A percentile compares a stretch with the other conserved stretches of the same genome.
Evolutionary conservation across 2,113 vertebrate species (phyloP).

Genomic region (Dromiciops gliroides): DNA sequence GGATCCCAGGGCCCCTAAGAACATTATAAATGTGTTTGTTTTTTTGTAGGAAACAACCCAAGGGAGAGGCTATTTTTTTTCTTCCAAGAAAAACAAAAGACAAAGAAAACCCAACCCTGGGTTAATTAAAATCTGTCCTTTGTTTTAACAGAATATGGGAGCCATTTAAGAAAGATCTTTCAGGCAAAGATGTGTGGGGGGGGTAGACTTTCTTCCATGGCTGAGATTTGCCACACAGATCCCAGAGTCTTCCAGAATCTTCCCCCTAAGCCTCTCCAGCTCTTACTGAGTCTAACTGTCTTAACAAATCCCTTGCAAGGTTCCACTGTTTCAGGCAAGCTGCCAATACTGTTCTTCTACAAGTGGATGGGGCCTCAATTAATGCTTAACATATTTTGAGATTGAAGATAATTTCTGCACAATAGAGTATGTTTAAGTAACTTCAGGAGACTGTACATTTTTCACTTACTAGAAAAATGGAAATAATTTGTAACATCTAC

Average conservation of each 20-base stretch:
- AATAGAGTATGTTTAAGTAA: slow-evolving; percentile 12
- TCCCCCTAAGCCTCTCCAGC: neutral
- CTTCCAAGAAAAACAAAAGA: slow-evolving; percentile 33
- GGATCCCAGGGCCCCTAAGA: neutral
- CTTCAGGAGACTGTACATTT: neutral
- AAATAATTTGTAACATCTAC: neutral
- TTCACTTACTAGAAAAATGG: neutral
- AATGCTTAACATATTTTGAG: slow-evolving; percentile 36
- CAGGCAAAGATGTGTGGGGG: slow-evolving; percentile 29
- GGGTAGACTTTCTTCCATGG: slow-evolving; percentile 49
- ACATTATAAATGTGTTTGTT: slow-evolving; percentile 16
- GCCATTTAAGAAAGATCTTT: slow-evolving; percentile 35
- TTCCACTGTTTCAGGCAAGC: slow-evolving; percentile 48
- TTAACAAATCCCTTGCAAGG: slow-evolving; percentile 2
- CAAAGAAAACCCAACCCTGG: neutral
- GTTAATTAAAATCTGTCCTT: slow-evolving; percentile 34
- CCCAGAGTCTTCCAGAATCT: neutral
- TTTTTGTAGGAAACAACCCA: neutral
- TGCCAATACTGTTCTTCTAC: neutral
- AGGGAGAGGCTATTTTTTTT: neutral
- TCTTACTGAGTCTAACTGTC: neutral
- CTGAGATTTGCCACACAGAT: slow-evolving; percentile 38
- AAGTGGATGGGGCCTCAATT: neutral
- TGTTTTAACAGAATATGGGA: slow-evolving; percentile 12
- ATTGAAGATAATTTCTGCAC: slow-evolving; percentile 39